A percentile compares a stretch with the other conserved stretches of the same genome.
Evolutionary conservation across 2,113 vertebrate genomes (phyloP).

Genomic region (Scomber japonicus): DNA sequence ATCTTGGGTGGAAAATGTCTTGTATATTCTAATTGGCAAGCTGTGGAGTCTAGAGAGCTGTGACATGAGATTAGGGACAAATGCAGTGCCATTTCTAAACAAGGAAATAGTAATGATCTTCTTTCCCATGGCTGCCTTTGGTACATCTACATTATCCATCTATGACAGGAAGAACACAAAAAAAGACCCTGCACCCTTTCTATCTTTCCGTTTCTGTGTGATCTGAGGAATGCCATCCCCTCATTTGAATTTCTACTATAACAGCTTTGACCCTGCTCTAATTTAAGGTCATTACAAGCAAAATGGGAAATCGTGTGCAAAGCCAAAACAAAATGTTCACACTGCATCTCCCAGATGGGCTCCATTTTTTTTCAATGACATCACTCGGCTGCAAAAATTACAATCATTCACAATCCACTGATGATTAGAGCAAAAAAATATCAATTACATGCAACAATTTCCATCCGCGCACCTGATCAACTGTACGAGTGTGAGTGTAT

Average conservation of each 20-base stretch:
- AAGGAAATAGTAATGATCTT: slow-evolving; percentile 35
- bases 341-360: slow-evolving; percentile 46
- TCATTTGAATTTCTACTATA: slow-evolving; percentile 31
- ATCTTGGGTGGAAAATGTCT: slow-evolving; percentile 47
- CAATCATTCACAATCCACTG: slow-evolving; percentile 18
- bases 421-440: slow-evolving; percentile 50
- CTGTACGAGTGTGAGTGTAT: not conserved
- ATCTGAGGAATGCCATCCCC: slow-evolving; percentile 27
- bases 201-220: slow-evolving; percentile 10
- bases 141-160: slow-evolving; percentile 17
- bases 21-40: slow-evolving; percentile 38
- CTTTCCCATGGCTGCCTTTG: slow-evolving; percentile 43
- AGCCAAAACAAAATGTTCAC: slow-evolving; percentile 60
- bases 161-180: not conserved
- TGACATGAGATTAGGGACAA: slow-evolving; percentile 51
- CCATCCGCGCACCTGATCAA: slow-evolving; percentile 33
- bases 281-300: slow-evolving; percentile 50
- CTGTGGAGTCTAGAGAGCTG: slow-evolving; percentile 33
- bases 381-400: slow-evolving; percentile 38
- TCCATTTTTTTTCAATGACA: slow-evolving; percentile 31
- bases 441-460: slow-evolving; percentile 18
- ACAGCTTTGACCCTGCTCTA: slow-evolving; percentile 61
- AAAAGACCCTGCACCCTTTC: slow-evolving; percentile 1
- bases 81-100: slow-evolving; percentile 9
- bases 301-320: slow-evolving; percentile 34